These are phyloP conservation scores for Xiphophorus hellerii DNA, from an alignment of 2,113 vertebrate species.

Conservation along the genomic window DNA sequence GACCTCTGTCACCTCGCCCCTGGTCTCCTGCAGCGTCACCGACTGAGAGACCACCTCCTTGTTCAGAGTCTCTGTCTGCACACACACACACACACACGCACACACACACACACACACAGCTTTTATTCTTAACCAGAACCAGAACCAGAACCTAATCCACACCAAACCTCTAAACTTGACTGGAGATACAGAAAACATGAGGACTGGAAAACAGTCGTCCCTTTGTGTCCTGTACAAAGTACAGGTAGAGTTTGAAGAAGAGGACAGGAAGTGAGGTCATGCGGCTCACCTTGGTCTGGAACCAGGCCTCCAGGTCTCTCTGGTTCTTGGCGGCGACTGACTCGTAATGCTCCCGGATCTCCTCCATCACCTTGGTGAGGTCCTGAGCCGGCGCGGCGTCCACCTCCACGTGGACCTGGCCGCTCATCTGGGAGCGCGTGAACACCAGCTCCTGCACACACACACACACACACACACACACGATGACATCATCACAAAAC, in stretches of 20 bases:
- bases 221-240: too few relatives aligned
- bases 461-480: too few relatives aligned
- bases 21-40: conserved; percentile 78
- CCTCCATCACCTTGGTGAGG: conserved; percentile 65
- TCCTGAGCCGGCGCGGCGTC: conserved; percentile 72
- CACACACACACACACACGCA: neutral
- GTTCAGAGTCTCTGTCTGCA: conserved; percentile 81
- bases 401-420: conserved; percentile 80
- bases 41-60: conserved; percentile 79
- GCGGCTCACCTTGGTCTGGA: conserved; percentile 51
- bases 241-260: too few relatives aligned
- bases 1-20: conserved; percentile 83
- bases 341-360: conserved; percentile 88
- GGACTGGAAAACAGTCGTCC: too few relatives aligned
- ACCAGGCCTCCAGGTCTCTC: conserved; percentile 81
- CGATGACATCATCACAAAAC: too few relatives aligned
- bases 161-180: too few relatives aligned
- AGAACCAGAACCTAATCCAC: too few relatives aligned
- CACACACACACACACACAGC: neutral
- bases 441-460: conserved; percentile 66
- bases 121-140: too few relatives aligned
- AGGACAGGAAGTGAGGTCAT: conserved; percentile 3
- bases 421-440: conserved; percentile 59
- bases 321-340: conserved; percentile 79
- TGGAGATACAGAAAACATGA: too few relatives aligned